Conservation (phyloP, 2,113 vertebrate species). For the Eclectus roratus region DNA sequence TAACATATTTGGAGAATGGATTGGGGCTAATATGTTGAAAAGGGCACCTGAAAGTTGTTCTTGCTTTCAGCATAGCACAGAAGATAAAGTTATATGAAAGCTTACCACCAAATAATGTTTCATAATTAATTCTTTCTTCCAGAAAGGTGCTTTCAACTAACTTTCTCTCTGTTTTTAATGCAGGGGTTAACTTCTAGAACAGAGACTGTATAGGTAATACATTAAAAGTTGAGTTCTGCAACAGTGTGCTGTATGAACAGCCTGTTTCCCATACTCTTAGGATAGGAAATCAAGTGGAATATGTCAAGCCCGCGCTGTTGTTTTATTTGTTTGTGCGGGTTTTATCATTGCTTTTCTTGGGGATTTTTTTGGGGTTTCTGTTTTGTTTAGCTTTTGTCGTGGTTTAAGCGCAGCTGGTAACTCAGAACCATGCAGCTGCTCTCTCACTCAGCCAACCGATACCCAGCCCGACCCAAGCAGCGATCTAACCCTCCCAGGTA, state of each 20-base stretch:
- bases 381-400: background rate
- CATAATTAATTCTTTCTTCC: constrained; percentile 41
- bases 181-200: background rate
- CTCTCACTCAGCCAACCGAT: too few species aligned
- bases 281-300: background rate
- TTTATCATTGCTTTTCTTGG: background rate
- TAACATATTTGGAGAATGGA: constrained; percentile 78
- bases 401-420: too few species aligned
- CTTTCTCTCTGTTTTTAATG: background rate
- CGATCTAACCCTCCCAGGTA: too few species aligned
- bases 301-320: background rate
- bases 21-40: constrained; percentile 74
- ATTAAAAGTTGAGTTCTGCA: background rate
- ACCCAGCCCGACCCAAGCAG: too few species aligned
- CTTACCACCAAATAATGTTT: background rate
- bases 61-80: constrained; percentile 59
- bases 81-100: constrained; percentile 32
- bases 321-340: background rate
- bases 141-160: background rate
- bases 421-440: too few species aligned
- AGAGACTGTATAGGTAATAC: background rate
- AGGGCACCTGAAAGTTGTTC: constrained; percentile 74
- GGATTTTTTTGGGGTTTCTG: background rate
- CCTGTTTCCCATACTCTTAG: background rate
- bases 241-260: background rate